Base-by-base conservation (phyloP, 2,888 invertebrate species). In the Chymomyza fuscimana region DNA sequence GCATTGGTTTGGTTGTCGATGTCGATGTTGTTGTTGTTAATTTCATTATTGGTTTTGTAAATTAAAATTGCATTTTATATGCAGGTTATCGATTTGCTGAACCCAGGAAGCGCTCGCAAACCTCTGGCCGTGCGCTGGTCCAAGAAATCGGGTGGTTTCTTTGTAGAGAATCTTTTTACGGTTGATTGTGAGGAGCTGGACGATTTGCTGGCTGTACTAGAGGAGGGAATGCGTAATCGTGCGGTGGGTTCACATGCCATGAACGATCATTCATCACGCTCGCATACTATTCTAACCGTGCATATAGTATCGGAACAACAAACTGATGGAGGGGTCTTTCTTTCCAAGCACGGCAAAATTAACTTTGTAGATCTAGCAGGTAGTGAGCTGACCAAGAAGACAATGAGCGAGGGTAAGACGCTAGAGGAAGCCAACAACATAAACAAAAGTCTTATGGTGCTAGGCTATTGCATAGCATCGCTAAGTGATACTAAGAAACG, bases 301-400 rank as follows among this genome's bases (percentile, higher is more conserved):
- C 95, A 96, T 87, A 97, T 98, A 80, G 95, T 96, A 50, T 95
- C 97, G 0, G 98, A 98, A 89, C 94, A 95, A 87, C 95, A 96
- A 89, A 95, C 96, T 36, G 95, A 95, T 87, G 94, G 95, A 74
- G 96, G 96, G 59, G 96, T 97, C 59, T 97, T 96, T 82, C 95
- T 98, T 82, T 96, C 97, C 50, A 96, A 97, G 81, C 96, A 97
- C 86, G 98, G 98, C 32, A 98, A 98, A 93, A 95, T 98, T 67
- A 97, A 98, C 92, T 98, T 98, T 91, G 98, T 98, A 7, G 98
- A 98, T 92, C 93, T 98, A 72, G 98, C 98, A 0, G 98, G 98
- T n/a, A 98, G 97, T 88, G 98, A 98, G 92, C 97, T 98, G 94
- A 97, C 98, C 5, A 98, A 97, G 90, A 96, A 96, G 91, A 98